Evolutionary conservation across 2,888 invertebrate species (phyloP).

Genomic region (Ichneumon xanthorius): DNA sequence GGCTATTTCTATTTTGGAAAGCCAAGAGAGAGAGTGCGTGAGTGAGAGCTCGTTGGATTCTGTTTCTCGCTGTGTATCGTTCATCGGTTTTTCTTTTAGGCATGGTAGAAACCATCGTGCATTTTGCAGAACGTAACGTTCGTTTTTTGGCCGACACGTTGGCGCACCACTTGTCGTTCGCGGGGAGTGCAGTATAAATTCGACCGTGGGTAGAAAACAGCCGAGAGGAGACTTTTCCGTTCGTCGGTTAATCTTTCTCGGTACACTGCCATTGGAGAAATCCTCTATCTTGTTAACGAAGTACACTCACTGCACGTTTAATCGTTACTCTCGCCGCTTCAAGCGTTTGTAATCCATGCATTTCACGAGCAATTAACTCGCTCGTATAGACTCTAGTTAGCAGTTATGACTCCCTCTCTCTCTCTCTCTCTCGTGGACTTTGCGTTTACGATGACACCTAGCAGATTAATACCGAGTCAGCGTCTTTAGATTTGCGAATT

Average conservation of each 20-base stretch:
- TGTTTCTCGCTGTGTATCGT: conserved; percentile 30
- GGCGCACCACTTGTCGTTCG: conserved; percentile 65
- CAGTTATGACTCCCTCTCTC: not conserved
- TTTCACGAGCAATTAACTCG: conserved; percentile 41
- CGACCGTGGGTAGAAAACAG: conserved; percentile 47
- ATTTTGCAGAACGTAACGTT: conserved; percentile 42
- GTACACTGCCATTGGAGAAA: conserved; percentile 21
- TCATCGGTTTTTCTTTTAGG: conserved; percentile 9
- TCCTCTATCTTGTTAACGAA: conserved; percentile 9
- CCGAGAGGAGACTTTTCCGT: not conserved
- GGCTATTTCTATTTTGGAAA: conserved; percentile 83
- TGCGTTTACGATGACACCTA: conserved; percentile 10
- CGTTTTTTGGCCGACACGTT: conserved; percentile 54
- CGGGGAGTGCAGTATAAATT: conserved; percentile 62
- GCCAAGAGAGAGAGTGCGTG: conserved; percentile 35
- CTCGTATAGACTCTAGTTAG: conserved; percentile 8
- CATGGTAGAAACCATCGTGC: not conserved
- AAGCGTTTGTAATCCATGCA: conserved; percentile 9
- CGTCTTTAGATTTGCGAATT: conserved; percentile 14
- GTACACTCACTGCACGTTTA: conserved; percentile 4
- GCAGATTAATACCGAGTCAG: conserved; percentile 29
- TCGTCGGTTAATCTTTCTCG: conserved; percentile 1
- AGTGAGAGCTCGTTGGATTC: not conserved
- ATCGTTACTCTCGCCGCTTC: conserved; percentile 19
- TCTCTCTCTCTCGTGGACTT: not conserved